Conservation (phyloP, 2,113 vertebrate species). For the Sardina pilchardus region DNA sequence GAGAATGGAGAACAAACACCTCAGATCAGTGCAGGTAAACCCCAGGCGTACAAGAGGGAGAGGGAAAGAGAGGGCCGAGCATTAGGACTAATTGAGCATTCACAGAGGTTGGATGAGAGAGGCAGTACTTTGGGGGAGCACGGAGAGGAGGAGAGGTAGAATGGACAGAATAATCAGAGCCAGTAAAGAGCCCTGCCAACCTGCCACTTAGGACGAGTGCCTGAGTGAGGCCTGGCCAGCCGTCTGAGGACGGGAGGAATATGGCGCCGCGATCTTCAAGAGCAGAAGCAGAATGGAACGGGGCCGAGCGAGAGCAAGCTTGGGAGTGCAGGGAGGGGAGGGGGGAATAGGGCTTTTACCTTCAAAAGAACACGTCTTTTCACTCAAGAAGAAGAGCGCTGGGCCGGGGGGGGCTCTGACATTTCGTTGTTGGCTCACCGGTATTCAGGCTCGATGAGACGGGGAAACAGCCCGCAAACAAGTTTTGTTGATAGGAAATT, state of each 20-base stretch:
- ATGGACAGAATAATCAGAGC: slow-evolving; percentile 38
- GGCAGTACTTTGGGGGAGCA: slow-evolving; percentile 24
- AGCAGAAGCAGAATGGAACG: background rate
- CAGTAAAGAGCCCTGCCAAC: slow-evolving; percentile 21
- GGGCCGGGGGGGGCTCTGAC: background rate
- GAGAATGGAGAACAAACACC: slow-evolving; percentile 21
- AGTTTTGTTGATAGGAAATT: background rate
- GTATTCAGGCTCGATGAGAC: background rate
- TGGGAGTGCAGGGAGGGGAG: background rate
- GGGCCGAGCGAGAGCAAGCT: background rate
- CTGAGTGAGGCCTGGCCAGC: background rate
- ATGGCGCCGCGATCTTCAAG: background rate
- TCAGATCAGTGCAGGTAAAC: slow-evolving; percentile 38
- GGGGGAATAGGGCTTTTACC: background rate
- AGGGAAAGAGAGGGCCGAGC: slow-evolving; percentile 23
- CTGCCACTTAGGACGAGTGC: slow-evolving; percentile 22
- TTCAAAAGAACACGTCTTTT: background rate
- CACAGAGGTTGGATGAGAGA: slow-evolving; percentile 42
- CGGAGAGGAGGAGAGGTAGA: background rate
- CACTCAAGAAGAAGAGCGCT: background rate
- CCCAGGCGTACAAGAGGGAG: slow-evolving; percentile 22
- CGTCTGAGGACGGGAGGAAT: background rate
- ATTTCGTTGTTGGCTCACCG: background rate
- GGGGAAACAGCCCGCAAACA: background rate
- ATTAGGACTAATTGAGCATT: slow-evolving; percentile 51